A percentile compares a stretch with the other conserved stretches of the same genome.
These are phyloP conservation scores for Drosophila mojavensis DNA, from an alignment of 1,140 invertebrate genomes.

Conservation along the genomic window DNA sequence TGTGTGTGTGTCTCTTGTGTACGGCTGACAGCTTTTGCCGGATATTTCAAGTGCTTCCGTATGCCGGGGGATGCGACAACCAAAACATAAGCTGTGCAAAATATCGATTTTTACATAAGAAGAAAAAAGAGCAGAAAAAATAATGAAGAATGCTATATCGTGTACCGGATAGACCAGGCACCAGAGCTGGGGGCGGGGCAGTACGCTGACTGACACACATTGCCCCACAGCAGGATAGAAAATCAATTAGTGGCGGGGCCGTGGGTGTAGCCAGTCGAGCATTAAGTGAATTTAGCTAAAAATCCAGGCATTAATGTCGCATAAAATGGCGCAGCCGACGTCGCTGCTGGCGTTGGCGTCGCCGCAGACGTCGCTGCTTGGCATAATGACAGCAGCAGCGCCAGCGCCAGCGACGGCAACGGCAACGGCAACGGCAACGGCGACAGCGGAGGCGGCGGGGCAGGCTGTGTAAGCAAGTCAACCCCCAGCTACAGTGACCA, in stretches of 20 bases:
- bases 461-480: constrained; percentile 35
- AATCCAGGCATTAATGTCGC: constrained; percentile 58
- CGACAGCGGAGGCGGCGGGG: neutral
- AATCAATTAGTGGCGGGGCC: constrained; percentile 64
- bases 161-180: constrained; percentile 4
- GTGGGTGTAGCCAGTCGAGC: constrained; percentile 10
- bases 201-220: constrained; percentile 59
- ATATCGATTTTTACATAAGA: constrained; percentile 76
- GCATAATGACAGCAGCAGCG: constrained; percentile 56
- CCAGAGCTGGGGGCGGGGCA: neutral
- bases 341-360: neutral
- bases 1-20: neutral
- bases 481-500: constrained; percentile 60
- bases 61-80: constrained; percentile 30
- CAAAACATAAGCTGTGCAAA: constrained; percentile 71
- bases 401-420: neutral
- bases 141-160: constrained; percentile 22
- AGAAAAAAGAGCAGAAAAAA: constrained; percentile 4
- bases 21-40: constrained; percentile 47
- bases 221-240: constrained; percentile 48
- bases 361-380: constrained; percentile 31
- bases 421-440: neutral
- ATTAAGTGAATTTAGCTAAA: constrained; percentile 75
- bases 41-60: constrained; percentile 77
- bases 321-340: constrained; percentile 32